Base-by-base conservation (phyloP, 2,797 vertebrate species). In the Typhlichthys eigenmanni region DNA sequence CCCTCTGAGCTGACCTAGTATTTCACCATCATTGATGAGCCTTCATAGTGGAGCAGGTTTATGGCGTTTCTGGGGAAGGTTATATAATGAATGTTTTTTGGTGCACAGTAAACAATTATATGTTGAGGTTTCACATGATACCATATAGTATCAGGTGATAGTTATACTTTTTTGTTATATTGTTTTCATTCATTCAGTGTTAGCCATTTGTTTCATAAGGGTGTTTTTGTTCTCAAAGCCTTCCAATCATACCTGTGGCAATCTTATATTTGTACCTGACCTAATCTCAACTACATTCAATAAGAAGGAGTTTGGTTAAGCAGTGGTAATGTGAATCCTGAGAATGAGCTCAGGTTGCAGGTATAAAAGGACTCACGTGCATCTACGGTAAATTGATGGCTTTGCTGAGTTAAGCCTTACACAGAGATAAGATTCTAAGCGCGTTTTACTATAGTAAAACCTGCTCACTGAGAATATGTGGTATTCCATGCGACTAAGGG, bases 401-500 rank as follows among this genome's bases (percentile, higher is more conserved):
- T 32, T 43, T 47, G 62, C 55, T 58, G 58, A 71, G 69, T 45
- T 76, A 60, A 83, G 81, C 70, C 75, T 32, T 51, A 13, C 54
- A 66, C 66, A 71, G 12, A 75, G 88, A 90, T 86, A 85, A 55
- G 19, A 67, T 90, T 89, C 88, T 88, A 70, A 60, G 65, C 63
- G 16, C 16, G 16, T 17, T 17, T n/a, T 46, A 32, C 66, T 38
- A 54, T 34, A 67, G 79, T 67, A 74, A 85, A 74, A 82, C 65
- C 73, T 72, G 60, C 71, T 72, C 64, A 84, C 72, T 88, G 82
- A 90, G 82, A 87, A 88, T 84, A 64, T 17, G 17, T 43, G 52
- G 65, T 83, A 91, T 92, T 91, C 91, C 87, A 80, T 10, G 51
- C 58, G 76, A 83, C 89, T 92, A 60, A 62, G 62, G 71, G 84